These are phyloP conservation scores for Ctenoplectra terminalis DNA, from an alignment of 1,140 invertebrate genomes.

Conservation along the genomic window DNA sequence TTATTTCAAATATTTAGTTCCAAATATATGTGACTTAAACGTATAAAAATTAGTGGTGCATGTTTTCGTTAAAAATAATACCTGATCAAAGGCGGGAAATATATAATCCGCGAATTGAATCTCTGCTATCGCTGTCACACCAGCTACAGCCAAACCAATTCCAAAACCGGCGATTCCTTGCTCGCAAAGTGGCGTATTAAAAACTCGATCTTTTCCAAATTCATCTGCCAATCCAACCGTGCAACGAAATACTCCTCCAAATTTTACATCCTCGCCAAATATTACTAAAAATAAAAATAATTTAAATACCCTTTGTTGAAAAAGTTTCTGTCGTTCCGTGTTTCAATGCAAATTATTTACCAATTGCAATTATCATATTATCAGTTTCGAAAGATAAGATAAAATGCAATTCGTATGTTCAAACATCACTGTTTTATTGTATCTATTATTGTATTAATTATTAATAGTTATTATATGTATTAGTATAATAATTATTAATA, in stretches of 20 bases:
- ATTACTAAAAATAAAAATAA: constrained; percentile 85
- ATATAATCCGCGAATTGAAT: constrained; percentile 99
- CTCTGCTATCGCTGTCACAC: constrained; percentile 97
- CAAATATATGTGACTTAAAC: no score
- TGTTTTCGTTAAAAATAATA: constrained; percentile 74
- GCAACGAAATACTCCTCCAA: constrained; percentile 99
- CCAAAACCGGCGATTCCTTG: constrained; percentile 99
- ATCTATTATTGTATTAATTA: background rate
- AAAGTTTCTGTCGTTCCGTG: no score
- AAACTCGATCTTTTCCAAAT: constrained; percentile 96
- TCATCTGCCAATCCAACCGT: constrained; percentile 96
- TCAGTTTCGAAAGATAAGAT: background rate
- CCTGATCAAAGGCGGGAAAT: constrained; percentile 99
- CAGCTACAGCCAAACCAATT: constrained; percentile 95
- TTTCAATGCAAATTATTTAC: background rate
- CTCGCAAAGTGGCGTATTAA: constrained; percentile 99
- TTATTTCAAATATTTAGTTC: no score
- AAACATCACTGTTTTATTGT: background rate
- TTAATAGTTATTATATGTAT: no score
- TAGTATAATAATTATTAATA: no score
- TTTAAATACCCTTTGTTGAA: background rate
- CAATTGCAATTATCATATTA: background rate
- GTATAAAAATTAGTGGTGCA: background rate
- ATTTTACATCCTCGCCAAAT: constrained; percentile 99
- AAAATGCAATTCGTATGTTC: background rate